Base-by-base conservation (phyloP, 1,140 invertebrate species). In the Zaprionus vittiger region DNA sequence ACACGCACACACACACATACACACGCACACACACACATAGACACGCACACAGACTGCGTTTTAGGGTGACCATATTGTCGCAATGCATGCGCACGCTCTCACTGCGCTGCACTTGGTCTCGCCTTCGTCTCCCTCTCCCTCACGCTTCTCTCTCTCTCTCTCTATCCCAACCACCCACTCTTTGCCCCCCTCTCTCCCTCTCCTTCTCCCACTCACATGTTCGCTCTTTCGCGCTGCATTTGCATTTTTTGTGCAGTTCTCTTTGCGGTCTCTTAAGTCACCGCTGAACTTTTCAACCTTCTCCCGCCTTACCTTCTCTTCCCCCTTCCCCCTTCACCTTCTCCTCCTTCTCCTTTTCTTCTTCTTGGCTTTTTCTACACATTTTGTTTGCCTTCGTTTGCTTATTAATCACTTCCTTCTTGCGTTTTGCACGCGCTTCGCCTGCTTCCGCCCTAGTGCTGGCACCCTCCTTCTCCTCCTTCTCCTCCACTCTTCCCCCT, bases 371-470 rank as follows among this genome's bases (percentile, higher is more conserved):
- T 52, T 17, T 64, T 64, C 41, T 17, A 44, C 55, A 12, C 38
- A 49, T 28, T 65, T 71, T 79, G 66, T 71, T 77, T 79, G 67
- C 71, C 56, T 81, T 78, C 54, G 68, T 62, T 68, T 70, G 77
- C 68, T 75, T 77, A 83, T 83, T 83, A 84, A 85, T 84, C 67
- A 85, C 79, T 84, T 84, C 79, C 82, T 73, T 79, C 78, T 73
- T 63, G 71, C 67, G 70, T 59, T 68, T 73, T 67, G 63, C 74
- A 73, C 74, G 74, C 74, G 74, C 70, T 73, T 66, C 38, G 22
- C 49, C 28, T 22, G 26, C 12, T 55, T 55, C 12, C 14, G 22
- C 52, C 15, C 22, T 55, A 15, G 17, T 55, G 5, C 24, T 26
- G 15, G 11, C 12, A 20, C n/a, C 9, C 49, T 12, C 17, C 24